These are phyloP conservation scores for Macroramphosus scolopax DNA, from an alignment of 2,797 vertebrate genomes.

Conservation along the genomic window DNA sequence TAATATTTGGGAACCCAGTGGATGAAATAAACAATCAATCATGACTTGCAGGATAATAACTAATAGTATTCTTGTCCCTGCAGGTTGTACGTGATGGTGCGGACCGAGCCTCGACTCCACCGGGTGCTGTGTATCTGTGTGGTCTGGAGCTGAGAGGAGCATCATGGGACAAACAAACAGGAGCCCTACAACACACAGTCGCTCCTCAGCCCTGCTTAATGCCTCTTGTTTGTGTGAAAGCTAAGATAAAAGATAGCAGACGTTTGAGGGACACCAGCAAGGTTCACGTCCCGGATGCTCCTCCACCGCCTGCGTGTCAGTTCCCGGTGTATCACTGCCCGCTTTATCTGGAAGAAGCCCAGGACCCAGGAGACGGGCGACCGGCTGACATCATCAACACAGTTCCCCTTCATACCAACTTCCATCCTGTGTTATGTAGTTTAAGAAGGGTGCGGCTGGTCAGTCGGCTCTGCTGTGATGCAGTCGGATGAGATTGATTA, in stretches of 20 bases:
- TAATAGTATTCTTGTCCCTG: slow-evolving; percentile 3
- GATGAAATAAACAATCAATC: background rate
- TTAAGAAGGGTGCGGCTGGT: slow-evolving; percentile 70
- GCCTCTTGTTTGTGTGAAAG: slow-evolving; percentile 72
- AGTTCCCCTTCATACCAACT: slow-evolving; percentile 60
- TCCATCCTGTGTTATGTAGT: slow-evolving; percentile 67
- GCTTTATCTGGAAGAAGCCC: slow-evolving; percentile 66
- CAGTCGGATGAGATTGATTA: background rate
- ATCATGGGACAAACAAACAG: slow-evolving; percentile 72
- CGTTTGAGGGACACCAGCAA: slow-evolving; percentile 11
- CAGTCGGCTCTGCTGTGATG: slow-evolving; percentile 45
- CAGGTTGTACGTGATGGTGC: slow-evolving; percentile 63
- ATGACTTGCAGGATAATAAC: background rate
- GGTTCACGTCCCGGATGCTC: background rate
- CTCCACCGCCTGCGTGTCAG: slow-evolving; percentile 3
- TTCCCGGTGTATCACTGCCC: slow-evolving; percentile 77
- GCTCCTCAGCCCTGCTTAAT: slow-evolving; percentile 66
- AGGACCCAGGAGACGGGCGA: slow-evolving; percentile 24
- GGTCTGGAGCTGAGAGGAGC: slow-evolving; percentile 82
- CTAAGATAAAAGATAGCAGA: slow-evolving; percentile 21
- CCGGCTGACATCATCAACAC: slow-evolving; percentile 61
- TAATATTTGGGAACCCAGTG: background rate
- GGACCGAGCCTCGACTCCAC: slow-evolving; percentile 27
- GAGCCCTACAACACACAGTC: slow-evolving; percentile 64
- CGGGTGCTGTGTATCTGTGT: slow-evolving; percentile 66